These are phyloP conservation scores for Sinella curviseta DNA, from an alignment of 1,140 invertebrate species.

Conservation along the genomic window DNA sequence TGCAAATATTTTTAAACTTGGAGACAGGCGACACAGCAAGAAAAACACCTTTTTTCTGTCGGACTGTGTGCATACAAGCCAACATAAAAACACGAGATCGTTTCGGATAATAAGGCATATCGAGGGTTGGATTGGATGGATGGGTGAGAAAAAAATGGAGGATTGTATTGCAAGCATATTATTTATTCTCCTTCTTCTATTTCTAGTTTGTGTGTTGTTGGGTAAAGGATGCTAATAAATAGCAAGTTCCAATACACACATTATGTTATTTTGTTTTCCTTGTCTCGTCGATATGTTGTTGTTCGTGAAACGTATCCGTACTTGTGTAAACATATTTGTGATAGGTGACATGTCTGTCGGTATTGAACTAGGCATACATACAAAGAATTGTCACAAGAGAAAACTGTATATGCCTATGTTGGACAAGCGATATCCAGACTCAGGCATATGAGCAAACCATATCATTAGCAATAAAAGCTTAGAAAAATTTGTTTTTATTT, in stretches of 20 bases:
- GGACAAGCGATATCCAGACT: too few relatives aligned
- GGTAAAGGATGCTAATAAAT: conserved; percentile 23
- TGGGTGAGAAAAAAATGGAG: conserved; percentile 8
- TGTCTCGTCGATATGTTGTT: not conserved
- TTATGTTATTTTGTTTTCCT: not conserved
- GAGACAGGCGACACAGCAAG: conserved; percentile 13
- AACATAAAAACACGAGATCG: not conserved
- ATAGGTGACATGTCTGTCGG: not conserved
- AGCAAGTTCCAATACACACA: not conserved
- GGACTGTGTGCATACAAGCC: not conserved
- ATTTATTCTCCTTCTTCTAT: not conserved
- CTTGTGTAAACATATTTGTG: not conserved
- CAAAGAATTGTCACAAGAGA: not conserved
- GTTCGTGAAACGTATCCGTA: not conserved
- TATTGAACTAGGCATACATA: not conserved
- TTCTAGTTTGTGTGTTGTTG: not conserved
- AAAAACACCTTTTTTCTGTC: not conserved
- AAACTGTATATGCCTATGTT: too few relatives aligned
- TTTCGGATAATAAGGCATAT: conserved; percentile 22
- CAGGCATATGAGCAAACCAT: not conserved
- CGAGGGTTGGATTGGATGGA: conserved; percentile 4
- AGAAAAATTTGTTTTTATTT: conserved; percentile 16
- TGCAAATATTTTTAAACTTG: conserved; percentile 47
- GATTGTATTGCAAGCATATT: conserved; percentile 10
- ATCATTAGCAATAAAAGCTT: conserved; percentile 20